Percentiles rank a stretch among this genome's conserved stretches.
phyloP scores from a whole-genome alignment of 2,888 invertebrate species.

The Apocheima hispidaria region DNA sequence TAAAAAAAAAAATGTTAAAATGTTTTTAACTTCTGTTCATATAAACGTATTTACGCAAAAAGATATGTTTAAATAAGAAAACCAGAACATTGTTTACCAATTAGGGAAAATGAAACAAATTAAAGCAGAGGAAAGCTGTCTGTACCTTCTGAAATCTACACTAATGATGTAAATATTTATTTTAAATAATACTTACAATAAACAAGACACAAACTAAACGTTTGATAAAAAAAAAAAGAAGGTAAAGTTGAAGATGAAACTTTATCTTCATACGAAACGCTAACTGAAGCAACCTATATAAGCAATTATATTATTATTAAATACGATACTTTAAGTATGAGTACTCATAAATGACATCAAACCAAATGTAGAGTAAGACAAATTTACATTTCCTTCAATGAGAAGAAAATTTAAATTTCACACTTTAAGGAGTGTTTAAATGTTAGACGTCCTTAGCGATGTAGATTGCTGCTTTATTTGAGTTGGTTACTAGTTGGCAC shows the following conservation, averaged over 20 bases:
- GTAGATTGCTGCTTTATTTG: slow-evolving; percentile 80
- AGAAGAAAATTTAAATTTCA: slow-evolving; percentile 55
- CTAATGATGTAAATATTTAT: background rate
- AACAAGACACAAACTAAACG: background rate
- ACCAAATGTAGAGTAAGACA: slow-evolving; percentile 57
- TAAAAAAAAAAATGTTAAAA: background rate
- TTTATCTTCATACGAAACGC: background rate
- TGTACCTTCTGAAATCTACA: background rate
- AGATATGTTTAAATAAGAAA: too few species aligned
- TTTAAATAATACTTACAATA: background rate
- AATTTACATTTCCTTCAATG: slow-evolving; percentile 53
- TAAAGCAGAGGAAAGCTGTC: background rate
- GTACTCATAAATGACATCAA: slow-evolving; percentile 50
- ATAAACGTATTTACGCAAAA: too few species aligned
- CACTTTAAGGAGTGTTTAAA: slow-evolving; percentile 59
- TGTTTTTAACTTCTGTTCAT: too few species aligned
- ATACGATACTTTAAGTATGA: too few species aligned
- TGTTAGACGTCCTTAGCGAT: slow-evolving; percentile 80
- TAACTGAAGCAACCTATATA: background rate
- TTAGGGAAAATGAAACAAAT: background rate
- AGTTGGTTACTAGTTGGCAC: slow-evolving; percentile 82
- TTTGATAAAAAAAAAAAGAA: background rate
- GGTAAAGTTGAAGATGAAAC: background rate
- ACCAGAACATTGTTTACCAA: background rate
- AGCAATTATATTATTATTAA: too few species aligned